Percentiles rank a stretch among this genome's conserved stretches.
phyloP scores from a whole-genome alignment of 2,888 invertebrate species.

The Ephialtes manifestator region DNA sequence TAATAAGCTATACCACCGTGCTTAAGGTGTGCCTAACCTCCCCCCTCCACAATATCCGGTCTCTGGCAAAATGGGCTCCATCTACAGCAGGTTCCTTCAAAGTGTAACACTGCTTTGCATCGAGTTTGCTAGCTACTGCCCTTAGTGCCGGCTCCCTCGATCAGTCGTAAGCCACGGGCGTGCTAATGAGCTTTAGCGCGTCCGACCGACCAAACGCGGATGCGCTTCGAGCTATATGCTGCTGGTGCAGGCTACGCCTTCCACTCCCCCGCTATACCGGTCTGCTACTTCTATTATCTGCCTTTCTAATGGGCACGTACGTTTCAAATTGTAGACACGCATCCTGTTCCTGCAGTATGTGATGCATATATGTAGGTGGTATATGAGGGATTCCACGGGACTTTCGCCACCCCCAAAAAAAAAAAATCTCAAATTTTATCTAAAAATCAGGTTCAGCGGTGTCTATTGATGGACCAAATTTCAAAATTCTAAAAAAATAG shows the following conservation, averaged over 20 bases:
- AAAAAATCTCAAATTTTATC: too few species aligned
- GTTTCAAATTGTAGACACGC: constrained; percentile 58
- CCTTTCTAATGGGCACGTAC: constrained; percentile 62
- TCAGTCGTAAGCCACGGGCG: constrained; percentile 58
- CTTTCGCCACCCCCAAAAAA: too few species aligned
- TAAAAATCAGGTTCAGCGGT: too few species aligned
- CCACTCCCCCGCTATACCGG: constrained; percentile 2
- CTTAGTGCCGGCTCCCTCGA: constrained; percentile 41
- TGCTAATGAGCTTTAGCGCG: constrained; percentile 60
- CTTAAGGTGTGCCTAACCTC: not conserved
- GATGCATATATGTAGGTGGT: not conserved
- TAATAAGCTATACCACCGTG: not conserved
- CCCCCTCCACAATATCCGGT: not conserved
- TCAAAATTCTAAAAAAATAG: too few species aligned
- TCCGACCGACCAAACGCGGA: not conserved
- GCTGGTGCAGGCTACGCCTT: not conserved
- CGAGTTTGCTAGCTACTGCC: constrained; percentile 19
- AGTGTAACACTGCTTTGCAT: constrained; percentile 34
- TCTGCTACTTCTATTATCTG: constrained; percentile 61
- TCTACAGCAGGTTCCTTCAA: constrained; percentile 41
- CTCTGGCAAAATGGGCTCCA: constrained; percentile 5
- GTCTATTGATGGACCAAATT: too few species aligned
- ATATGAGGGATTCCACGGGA: too few species aligned
- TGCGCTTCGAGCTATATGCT: constrained; percentile 6
- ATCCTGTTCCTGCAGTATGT: constrained; percentile 37